Percentiles rank a stretch among this genome's conserved stretches.
phyloP scores from a whole-genome alignment of 2,888 invertebrate species.

The Macaria notata region DNA sequence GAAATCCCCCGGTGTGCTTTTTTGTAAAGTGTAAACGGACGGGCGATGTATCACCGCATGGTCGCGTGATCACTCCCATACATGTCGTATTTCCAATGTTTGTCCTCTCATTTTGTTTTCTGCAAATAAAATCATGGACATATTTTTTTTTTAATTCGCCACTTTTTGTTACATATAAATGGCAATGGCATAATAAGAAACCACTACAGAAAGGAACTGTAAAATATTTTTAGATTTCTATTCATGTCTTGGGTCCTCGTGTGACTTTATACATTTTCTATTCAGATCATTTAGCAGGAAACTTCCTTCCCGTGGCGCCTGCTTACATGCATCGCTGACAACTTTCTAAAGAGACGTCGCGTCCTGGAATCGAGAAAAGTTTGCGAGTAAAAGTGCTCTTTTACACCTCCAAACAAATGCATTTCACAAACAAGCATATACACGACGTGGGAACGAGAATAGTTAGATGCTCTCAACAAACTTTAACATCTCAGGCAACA shows the following conservation, averaged over 20 bases:
- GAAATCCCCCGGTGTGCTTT: conserved; percentile 71
- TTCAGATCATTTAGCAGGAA: conserved; percentile 66
- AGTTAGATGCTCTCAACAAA: conserved; percentile 60
- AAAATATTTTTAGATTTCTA: conserved; percentile 4
- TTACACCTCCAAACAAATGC: conserved; percentile 50
- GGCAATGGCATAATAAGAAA: neutral
- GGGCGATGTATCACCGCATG: conserved; percentile 35
- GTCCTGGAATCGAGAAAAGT: conserved; percentile 53
- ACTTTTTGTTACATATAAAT: conserved; percentile 2
- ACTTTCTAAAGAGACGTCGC: conserved; percentile 44
- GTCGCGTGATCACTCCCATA: conserved; percentile 32
- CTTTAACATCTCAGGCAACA: conserved; percentile 49
- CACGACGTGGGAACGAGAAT: conserved; percentile 56
- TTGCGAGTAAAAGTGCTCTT: conserved; percentile 60
- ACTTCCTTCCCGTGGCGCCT: conserved; percentile 58
- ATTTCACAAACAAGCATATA: conserved; percentile 49
- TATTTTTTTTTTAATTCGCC: neutral
- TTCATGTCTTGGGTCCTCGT: conserved; percentile 25
- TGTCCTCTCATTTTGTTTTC: conserved; percentile 4
- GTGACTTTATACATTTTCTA: conserved; percentile 50
- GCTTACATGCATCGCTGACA: conserved; percentile 31
- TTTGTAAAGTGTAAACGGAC: conserved; percentile 41
- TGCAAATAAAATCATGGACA: conserved; percentile 3
- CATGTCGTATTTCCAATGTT: conserved; percentile 17
- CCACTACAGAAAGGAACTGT: conserved; percentile 5